Base-by-base conservation (phyloP, 2,113 vertebrate genomes). In the Anolis carolinensis region DNA sequence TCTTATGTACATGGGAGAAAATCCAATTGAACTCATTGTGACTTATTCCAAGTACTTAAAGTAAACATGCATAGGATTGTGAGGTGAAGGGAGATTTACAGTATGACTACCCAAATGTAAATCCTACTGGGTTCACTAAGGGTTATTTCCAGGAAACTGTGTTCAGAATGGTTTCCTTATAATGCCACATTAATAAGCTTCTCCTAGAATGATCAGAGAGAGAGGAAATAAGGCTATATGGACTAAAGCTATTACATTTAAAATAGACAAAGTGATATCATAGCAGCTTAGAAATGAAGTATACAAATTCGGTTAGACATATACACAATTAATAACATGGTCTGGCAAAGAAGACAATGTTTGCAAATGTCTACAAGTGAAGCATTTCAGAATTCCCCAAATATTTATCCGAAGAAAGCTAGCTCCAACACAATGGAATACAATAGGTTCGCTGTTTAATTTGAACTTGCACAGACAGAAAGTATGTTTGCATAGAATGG, bases 381-480 rank as follows among this genome's bases (percentile, higher is more conserved):
- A 86, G 36, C 30, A 59, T 59, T 81, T 63, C 80, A 79, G 44
- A 0, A 2, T 85, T 89, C 87, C 62, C 91, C 32, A 36, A 73
- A 85, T 86, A 86, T 86, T 63, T 85, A 34, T 39, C 44, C 21
- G 82, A 0, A 55, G 82, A 86, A 23, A 75, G 52, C 84, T 2
- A 83, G 32, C 18, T 81, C 27, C 77, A 86, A 84, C 21, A 67
- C 36, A 59, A 89, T 81, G 55, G 88, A 44, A 44, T 44, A 70
- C 39, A 86, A 0, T 18, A 84, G 88, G 27, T 88, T 72, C 27
- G 88, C 90, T 55, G 23, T 81, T 36, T 88, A 77, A 85, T 67
- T 44, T 86, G 52, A 90, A 89, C 34, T 88, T 48, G 52, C 86
- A 86, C 44, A 90, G 78, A 32, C 36, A 89, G 82, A 93, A 91